Percentiles rank a stretch among this genome's conserved stretches.
phyloP scores from a whole-genome alignment of 2,797 vertebrate species.

The Phataginus tetradactyla region DNA sequence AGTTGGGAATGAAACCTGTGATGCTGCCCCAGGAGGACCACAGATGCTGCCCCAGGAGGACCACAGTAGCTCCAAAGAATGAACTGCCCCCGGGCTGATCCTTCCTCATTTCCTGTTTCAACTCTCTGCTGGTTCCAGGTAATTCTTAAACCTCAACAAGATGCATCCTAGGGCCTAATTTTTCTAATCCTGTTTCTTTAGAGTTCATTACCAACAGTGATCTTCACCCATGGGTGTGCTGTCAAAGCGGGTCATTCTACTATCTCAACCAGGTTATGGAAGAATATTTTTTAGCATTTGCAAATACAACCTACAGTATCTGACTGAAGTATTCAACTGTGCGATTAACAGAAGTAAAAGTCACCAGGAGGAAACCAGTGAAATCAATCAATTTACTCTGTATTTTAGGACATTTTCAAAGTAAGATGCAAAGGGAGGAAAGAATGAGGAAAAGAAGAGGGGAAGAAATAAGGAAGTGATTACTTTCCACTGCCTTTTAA shows the following conservation, averaged over 20 bases:
- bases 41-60: not conserved
- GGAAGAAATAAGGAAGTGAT: not conserved
- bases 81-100: not conserved
- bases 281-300: not conserved
- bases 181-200: not conserved
- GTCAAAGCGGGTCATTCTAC: not conserved
- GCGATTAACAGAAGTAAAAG: not conserved
- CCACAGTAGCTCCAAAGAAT: not conserved
- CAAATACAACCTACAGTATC: not conserved
- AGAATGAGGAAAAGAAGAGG: not conserved
- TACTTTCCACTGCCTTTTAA: conserved; percentile 26
- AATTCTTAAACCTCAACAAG: not conserved
- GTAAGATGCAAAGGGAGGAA: not conserved
- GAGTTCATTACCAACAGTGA: not conserved
- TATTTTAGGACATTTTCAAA: conserved; percentile 38
- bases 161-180: not conserved
- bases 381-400: conserved; percentile 25
- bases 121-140: not conserved
- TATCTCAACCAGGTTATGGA: not conserved
- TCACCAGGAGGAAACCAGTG: too few relatives aligned
- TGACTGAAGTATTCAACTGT: not conserved
- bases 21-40: not conserved
- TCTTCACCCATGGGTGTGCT: not conserved
- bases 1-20: not conserved
- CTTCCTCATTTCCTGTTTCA: not conserved